phyloP scores from a whole-genome alignment of 1,140 invertebrate species.

The Formica exsecta region DNA sequence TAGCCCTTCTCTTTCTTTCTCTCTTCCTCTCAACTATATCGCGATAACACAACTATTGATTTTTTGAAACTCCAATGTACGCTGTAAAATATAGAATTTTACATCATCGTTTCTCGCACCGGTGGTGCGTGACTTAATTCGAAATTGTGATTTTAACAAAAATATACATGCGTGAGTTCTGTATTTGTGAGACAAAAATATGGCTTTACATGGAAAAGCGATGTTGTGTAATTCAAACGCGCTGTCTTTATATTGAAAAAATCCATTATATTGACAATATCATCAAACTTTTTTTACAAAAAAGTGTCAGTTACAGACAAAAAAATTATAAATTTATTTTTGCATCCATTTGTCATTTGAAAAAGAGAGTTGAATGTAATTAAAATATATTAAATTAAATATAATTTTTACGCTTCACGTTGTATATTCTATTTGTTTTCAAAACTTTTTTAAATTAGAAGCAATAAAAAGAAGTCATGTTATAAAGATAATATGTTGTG shows the following conservation, averaged over 20 bases:
- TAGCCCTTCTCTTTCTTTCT: not conserved
- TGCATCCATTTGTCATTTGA: not conserved
- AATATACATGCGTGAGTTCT: constrained; percentile 17
- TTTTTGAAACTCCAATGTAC: not conserved
- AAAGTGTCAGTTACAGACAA: not conserved
- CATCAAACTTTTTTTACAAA: constrained; percentile 9
- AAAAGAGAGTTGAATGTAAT: not conserved
- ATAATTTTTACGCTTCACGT: not conserved
- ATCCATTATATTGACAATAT: constrained; percentile 6
- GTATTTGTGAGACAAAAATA: constrained; percentile 14
- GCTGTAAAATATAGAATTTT: constrained; percentile 19
- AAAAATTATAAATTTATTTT: constrained; percentile 16
- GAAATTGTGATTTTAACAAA: constrained; percentile 50
- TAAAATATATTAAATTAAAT: not conserved
- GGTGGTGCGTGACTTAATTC: constrained; percentile 38
- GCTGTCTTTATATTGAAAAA: not conserved
- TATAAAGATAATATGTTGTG: too few species aligned
- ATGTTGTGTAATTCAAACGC: constrained; percentile 13
- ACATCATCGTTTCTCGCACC: constrained; percentile 42
- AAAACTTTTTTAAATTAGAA: not conserved
- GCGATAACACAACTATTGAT: constrained; percentile 20
- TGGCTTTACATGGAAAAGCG: not conserved
- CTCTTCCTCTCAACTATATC: constrained; percentile 49
- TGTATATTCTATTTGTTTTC: not conserved
- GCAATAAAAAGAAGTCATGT: not conserved